Conservation (phyloP, 2,113 vertebrate genomes). For the Oriolus oriolus region DNA sequence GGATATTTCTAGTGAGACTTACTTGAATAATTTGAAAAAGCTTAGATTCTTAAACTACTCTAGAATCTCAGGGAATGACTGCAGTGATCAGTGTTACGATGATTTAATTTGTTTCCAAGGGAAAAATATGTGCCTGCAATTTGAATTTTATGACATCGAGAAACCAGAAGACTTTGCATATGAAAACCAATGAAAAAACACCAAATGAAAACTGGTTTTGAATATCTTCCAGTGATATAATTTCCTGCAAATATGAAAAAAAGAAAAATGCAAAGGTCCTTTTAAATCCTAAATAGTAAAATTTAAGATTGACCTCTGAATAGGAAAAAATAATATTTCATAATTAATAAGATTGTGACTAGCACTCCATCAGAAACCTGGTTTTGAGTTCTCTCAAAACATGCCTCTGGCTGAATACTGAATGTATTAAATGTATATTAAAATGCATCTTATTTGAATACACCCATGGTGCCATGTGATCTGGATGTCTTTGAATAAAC, state of each 20-base stretch:
- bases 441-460: slow-evolving; percentile 22
- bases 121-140: not conserved
- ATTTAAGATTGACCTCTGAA: not conserved
- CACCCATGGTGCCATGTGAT: not conserved
- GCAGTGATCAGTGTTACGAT: not conserved
- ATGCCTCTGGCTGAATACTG: slow-evolving; percentile 50
- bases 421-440: slow-evolving; percentile 29
- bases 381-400: slow-evolving; percentile 10
- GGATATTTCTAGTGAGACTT: not conserved
- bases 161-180: not conserved
- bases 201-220: not conserved
- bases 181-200: not conserved
- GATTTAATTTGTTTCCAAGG: slow-evolving; percentile 25
- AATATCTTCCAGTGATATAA: not conserved
- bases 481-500: not conserved
- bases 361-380: not conserved
- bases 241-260: not conserved
- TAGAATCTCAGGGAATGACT: not conserved
- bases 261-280: not conserved
- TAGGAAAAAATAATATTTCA: not conserved
- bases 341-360: slow-evolving; percentile 10
- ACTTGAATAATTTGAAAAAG: not conserved
- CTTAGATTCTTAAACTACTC: not conserved
- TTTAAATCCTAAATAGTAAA: not conserved
- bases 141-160: slow-evolving; percentile 25